Conservation (phyloP, 2,797 vertebrate genomes). For the Diplodus puntazzo region DNA sequence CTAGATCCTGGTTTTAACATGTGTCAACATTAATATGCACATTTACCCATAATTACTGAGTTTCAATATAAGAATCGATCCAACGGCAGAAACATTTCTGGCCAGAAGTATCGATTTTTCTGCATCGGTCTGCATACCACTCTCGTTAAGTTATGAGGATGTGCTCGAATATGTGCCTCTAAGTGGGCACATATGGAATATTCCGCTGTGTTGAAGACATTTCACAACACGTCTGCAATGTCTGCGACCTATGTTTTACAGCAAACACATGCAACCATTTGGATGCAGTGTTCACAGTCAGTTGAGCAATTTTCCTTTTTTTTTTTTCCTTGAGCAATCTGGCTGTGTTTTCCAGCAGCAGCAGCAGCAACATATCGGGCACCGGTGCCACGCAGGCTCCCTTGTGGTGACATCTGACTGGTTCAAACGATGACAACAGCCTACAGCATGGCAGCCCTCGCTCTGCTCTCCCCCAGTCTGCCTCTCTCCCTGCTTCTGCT, state of each 20-base stretch:
- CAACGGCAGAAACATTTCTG: no score
- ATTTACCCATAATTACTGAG: no score
- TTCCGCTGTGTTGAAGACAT: not conserved
- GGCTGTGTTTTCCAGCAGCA: constrained; percentile 6
- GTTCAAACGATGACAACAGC: constrained; percentile 25
- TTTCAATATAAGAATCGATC: no score
- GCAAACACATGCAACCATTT: not conserved
- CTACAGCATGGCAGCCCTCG: constrained; percentile 4
- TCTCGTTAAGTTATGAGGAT: no score
- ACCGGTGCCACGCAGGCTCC: not conserved
- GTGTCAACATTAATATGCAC: no score
- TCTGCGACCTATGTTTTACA: not conserved
- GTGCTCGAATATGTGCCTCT: not conserved
- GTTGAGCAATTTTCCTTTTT: not conserved
- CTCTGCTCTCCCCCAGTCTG: not conserved
- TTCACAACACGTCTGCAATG: not conserved
- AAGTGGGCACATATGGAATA: no score
- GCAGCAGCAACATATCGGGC: not conserved
- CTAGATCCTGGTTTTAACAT: no score
- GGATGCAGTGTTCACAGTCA: not conserved
- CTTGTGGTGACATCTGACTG: not conserved
- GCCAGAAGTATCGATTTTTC: no score
- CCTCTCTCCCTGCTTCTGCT: not conserved
- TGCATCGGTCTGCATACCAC: no score
- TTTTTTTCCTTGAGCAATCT: constrained; percentile 9